Conservation (phyloP, 2,888 invertebrate species). For the Suillia variegata region DNA sequence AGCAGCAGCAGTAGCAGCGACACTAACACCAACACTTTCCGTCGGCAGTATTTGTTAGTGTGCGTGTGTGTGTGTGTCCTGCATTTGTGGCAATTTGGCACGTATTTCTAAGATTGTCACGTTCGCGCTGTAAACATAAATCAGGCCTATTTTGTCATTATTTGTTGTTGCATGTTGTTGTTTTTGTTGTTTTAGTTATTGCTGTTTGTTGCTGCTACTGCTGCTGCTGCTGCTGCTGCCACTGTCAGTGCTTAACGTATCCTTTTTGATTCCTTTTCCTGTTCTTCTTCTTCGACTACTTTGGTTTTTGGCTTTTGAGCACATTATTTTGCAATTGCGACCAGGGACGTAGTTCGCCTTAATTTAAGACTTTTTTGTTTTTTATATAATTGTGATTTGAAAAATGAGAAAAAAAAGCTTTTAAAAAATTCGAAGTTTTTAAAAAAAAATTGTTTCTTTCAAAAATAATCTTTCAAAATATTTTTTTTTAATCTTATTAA, state of each 20-base stretch:
- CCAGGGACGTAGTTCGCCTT: no score
- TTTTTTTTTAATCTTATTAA: no score
- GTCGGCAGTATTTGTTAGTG: not conserved
- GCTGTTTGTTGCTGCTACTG: conserved; percentile 5
- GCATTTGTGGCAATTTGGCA: conserved; percentile 37
- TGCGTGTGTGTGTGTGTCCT: not conserved
- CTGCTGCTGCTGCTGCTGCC: not conserved
- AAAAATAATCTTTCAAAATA: no score
- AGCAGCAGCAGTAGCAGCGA: not conserved
- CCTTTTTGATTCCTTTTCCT: not conserved
- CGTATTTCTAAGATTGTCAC: conserved; percentile 50
- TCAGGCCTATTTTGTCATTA: conserved; percentile 46
- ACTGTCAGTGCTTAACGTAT: not conserved
- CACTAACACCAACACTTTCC: not conserved
- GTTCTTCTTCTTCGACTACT: not conserved
- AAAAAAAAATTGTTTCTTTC: no score
- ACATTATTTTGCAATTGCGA: conserved; percentile 2
- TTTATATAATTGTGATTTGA: no score
- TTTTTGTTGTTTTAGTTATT: conserved; percentile 25
- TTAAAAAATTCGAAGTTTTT: no score
- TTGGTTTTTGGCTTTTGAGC: not conserved
- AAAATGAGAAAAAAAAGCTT: no score
- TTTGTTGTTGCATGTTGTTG: conserved; percentile 38
- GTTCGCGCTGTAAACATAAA: conserved; percentile 50
- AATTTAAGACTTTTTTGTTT: no score